A percentile compares a stretch with the other conserved stretches of the same genome.
phyloP scores from a whole-genome alignment of 1,140 invertebrate species.

The Drosophila trapezifrons region DNA sequence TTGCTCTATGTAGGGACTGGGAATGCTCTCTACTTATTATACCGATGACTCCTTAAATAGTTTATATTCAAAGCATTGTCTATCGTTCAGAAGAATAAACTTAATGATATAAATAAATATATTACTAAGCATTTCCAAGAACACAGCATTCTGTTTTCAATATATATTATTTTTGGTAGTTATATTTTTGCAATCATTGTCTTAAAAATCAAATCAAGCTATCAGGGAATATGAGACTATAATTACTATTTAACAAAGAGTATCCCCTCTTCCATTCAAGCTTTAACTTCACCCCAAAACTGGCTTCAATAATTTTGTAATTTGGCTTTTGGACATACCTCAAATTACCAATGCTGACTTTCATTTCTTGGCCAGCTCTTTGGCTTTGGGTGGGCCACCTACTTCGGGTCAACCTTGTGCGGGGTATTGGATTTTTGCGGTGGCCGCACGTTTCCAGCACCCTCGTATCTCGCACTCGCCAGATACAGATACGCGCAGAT shows the following conservation, averaged over 20 bases:
- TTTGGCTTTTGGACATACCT: constrained; percentile 64
- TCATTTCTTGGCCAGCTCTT: constrained; percentile 55
- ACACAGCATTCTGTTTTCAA: too few relatives aligned
- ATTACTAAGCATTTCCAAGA: too few relatives aligned
- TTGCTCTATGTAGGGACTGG: background rate
- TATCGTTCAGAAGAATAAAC: too few relatives aligned
- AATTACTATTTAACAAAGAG: too few relatives aligned
- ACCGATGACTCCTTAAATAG: background rate
- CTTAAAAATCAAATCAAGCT: background rate
- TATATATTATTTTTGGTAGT: too few relatives aligned
- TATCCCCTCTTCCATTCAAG: constrained; percentile 4
- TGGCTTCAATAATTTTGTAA: constrained; percentile 45
- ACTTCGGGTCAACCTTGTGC: constrained; percentile 70
- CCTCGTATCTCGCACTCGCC: constrained; percentile 41
- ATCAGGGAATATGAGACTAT: too few relatives aligned
- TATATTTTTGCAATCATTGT: too few relatives aligned
- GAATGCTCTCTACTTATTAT: background rate
- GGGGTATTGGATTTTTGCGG: constrained; percentile 63
- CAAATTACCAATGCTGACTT: constrained; percentile 75
- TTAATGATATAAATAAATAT: too few relatives aligned
- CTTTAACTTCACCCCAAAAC: background rate
- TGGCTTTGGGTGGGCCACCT: constrained; percentile 57
- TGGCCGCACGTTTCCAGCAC: constrained; percentile 41
- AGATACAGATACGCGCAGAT: constrained; percentile 32
- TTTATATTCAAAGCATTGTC: too few relatives aligned